Percentiles rank a stretch among this genome's conserved stretches.
Conservation (phyloP, 2,797 vertebrate genomes). For the Sarcoramphus papa region DNA sequence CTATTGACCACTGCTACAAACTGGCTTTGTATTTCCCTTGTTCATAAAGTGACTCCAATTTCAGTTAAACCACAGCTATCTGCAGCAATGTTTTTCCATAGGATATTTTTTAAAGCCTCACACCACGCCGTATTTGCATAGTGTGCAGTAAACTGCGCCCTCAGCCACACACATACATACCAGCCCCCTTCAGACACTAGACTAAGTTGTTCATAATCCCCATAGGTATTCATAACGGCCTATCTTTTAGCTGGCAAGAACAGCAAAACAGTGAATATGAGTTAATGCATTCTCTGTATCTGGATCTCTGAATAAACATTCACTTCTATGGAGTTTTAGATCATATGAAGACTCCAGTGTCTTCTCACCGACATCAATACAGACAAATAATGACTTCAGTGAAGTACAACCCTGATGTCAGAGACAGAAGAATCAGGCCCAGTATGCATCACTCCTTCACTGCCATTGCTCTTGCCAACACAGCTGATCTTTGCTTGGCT, state of each 20-base stretch:
- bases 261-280: not conserved
- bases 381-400: not conserved
- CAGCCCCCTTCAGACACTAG: not conserved
- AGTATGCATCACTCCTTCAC: not conserved
- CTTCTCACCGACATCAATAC: not conserved
- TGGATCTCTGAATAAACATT: not conserved
- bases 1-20: slow-evolving; percentile 1
- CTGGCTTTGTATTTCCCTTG: not conserved
- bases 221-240: not conserved
- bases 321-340: not conserved
- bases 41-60: not conserved
- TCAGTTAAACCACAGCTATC: slow-evolving; percentile 33
- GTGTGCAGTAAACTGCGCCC: not conserved
- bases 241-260: not conserved
- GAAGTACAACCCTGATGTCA: not conserved
- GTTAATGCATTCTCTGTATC: not conserved
- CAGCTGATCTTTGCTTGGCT: not conserved
- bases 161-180: not conserved
- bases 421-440: not conserved
- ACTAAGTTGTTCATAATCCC: not conserved
- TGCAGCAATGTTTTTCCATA: not conserved
- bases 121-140: not conserved
- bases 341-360: not conserved
- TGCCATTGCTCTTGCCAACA: not conserved
- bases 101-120: not conserved